A percentile compares a stretch with the other conserved stretches of the same genome.
Evolutionary conservation across 1,140 invertebrate species (phyloP).

Genomic region (Drosophila triauraria): DNA sequence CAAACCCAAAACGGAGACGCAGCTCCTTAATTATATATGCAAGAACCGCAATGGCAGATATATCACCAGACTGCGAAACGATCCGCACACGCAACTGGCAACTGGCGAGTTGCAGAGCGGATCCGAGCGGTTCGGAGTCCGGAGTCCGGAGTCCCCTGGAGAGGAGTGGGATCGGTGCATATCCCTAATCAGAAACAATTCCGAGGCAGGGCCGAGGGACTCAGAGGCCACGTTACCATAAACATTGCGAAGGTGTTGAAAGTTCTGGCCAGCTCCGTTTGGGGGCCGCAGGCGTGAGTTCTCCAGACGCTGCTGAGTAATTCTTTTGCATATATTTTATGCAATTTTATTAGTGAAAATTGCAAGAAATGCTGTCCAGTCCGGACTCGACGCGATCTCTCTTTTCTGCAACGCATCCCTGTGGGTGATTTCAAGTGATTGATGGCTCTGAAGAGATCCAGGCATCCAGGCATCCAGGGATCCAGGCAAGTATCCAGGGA

Average conservation of each 20-base stretch:
- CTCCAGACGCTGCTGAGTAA: constrained; percentile 44
- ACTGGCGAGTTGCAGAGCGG: not conserved
- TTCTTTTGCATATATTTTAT: constrained; percentile 75
- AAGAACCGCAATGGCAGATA: constrained; percentile 70
- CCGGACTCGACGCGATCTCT: not conserved
- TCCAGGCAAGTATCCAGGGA: not conserved
- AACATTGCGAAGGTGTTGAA: constrained; percentile 80
- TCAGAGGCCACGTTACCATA: constrained; percentile 24
- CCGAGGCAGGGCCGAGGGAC: constrained; percentile 21
- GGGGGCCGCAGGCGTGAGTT: constrained; percentile 48
- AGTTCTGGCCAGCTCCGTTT: constrained; percentile 52
- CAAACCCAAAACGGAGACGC: constrained; percentile 1
- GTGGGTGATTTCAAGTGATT: constrained; percentile 58
- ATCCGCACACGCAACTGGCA: constrained; percentile 47
- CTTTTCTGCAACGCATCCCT: constrained; percentile 40
- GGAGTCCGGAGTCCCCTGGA: constrained; percentile 10
- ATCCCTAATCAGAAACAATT: constrained; percentile 76
- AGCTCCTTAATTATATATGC: constrained; percentile 79
- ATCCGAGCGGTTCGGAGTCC: not conserved
- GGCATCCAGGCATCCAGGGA: not conserved
- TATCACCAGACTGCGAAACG: constrained; percentile 62
- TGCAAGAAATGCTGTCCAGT: constrained; percentile 43
- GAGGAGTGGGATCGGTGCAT: constrained; percentile 21
- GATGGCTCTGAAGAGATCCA: constrained; percentile 43
- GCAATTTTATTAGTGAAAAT: constrained; percentile 76